Evolutionary conservation across 2,113 vertebrate genomes (phyloP).

Genomic region (Paraplagusia blochii): DNA sequence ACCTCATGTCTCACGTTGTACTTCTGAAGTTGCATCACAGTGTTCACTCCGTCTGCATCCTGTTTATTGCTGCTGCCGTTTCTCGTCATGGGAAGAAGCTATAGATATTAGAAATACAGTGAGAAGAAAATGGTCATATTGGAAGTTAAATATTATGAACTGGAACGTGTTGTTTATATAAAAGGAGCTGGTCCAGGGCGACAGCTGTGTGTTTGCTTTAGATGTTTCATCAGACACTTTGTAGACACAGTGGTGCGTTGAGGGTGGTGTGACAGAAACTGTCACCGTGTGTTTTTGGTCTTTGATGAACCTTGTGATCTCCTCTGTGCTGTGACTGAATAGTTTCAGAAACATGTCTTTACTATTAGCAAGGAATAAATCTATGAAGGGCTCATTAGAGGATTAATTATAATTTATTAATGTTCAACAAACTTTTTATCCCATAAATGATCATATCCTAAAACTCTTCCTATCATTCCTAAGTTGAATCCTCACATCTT

Average conservation of each 20-base stretch:
- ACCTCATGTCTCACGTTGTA: constrained; percentile 14
- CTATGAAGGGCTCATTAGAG: no score
- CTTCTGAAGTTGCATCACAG: constrained; percentile 47
- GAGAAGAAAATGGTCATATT: constrained; percentile 2
- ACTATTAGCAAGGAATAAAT: no score
- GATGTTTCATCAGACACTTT: constrained; percentile 29
- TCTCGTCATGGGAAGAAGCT: constrained; percentile 21
- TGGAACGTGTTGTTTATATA: no score
- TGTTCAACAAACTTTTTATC: no score
- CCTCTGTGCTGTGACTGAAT: constrained; percentile 4
- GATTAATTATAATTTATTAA: no score
- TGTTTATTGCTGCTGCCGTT: constrained; percentile 52
- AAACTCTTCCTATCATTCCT: no score
- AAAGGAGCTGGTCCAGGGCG: constrained; percentile 5
- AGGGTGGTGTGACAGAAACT: constrained; percentile 13
- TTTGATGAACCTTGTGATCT: constrained; percentile 2
- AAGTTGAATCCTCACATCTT: no score
- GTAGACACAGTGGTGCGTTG: constrained; percentile 21
- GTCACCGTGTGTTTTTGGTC: neutral
- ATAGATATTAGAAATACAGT: constrained; percentile 20
- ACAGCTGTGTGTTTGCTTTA: constrained; percentile 22
- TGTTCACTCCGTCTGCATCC: constrained; percentile 54
- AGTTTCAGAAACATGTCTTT: neutral
- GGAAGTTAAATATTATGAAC: no score
- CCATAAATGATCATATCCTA: no score